phyloP scores from a whole-genome alignment of 2,113 vertebrate genomes.

The Acrocephalus kingi region DNA sequence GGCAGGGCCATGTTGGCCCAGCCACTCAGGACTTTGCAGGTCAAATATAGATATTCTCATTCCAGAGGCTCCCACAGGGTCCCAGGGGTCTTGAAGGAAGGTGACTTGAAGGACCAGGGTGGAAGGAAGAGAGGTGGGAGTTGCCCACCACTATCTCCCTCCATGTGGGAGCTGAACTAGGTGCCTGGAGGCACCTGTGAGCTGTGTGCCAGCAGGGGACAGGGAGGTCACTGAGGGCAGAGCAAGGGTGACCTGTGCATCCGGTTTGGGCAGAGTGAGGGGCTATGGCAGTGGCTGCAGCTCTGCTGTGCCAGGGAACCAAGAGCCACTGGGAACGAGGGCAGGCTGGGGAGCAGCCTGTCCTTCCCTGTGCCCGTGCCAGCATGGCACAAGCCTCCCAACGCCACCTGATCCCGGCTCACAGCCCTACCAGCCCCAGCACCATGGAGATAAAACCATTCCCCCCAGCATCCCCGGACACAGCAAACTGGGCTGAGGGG shows the following conservation, averaged over 20 bases:
- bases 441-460: fast-evolving
- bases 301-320: background rate
- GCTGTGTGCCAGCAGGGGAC: background rate
- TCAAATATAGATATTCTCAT: background rate
- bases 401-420: fast-evolving
- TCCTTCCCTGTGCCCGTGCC: background rate
- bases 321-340: background rate
- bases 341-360: background rate
- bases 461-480: fast-evolving
- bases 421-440: fast-evolving
- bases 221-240: background rate
- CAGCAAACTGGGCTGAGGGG: fast-evolving
- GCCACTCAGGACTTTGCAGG: background rate
- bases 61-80: background rate
- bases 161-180: background rate
- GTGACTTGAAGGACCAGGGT: background rate
- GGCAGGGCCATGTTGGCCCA: background rate
- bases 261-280: background rate
- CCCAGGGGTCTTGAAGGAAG: fast-evolving
- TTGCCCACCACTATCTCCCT: fast-evolving
- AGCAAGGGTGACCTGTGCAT: background rate
- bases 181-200: background rate
- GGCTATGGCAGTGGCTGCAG: fast-evolving
- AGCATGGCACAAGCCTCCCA: background rate
- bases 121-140: background rate